Conservation (phyloP, 2,888 invertebrate genomes). For the Lasioglossum zephyrum region DNA sequence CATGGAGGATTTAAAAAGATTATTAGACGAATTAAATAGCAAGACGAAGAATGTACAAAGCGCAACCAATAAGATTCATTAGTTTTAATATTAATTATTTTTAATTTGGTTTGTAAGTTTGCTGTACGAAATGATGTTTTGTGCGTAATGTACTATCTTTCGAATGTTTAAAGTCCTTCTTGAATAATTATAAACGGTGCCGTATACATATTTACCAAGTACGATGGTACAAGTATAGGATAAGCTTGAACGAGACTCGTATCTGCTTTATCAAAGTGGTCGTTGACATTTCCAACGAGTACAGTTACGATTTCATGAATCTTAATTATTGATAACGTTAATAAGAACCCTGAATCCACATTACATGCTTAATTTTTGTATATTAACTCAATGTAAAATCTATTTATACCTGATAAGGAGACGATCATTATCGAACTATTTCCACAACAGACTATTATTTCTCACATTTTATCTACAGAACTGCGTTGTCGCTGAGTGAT, state of each 20-base stretch:
- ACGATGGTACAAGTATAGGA: constrained; percentile 36
- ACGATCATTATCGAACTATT: constrained; percentile 17
- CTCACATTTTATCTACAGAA: neutral
- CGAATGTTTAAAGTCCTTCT: neutral
- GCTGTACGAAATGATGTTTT: neutral
- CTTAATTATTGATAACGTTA: constrained; percentile 23
- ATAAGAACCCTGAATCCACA: neutral
- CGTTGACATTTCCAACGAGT: neutral
- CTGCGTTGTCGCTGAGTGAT: neutral
- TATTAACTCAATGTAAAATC: neutral
- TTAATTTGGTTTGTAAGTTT: neutral
- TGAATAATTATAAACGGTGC: neutral
- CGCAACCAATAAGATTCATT: neutral
- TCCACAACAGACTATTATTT: neutral
- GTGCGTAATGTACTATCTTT: neutral
- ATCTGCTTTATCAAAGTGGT: constrained; percentile 21
- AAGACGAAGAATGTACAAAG: neutral
- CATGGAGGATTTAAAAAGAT: neutral
- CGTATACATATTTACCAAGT: constrained; percentile 33
- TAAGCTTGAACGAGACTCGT: constrained; percentile 26
- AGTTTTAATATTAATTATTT: neutral
- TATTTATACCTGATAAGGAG: constrained; percentile 6
- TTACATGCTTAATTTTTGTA: neutral
- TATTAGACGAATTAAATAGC: neutral
- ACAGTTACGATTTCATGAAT: constrained; percentile 4